A percentile compares a stretch with the other conserved stretches of the same genome.
Evolutionary conservation across 2,888 invertebrate species (phyloP).

Genomic region (Brachypterus glaber): DNA sequence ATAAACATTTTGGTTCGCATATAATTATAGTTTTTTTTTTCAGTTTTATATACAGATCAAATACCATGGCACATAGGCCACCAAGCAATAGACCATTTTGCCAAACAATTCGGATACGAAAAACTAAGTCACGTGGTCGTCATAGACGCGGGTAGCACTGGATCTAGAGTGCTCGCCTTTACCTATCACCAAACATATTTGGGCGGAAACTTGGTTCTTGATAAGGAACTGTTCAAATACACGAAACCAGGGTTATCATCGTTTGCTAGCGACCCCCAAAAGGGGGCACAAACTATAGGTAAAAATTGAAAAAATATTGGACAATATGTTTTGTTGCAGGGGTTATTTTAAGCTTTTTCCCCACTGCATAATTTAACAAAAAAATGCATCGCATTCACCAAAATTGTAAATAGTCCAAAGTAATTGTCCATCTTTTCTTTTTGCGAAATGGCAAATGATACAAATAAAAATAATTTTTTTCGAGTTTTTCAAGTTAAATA

Average conservation of each 20-base stretch:
- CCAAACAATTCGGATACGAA: slow-evolving; percentile 61
- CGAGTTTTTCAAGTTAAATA: too few species aligned
- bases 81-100: slow-evolving; percentile 60
- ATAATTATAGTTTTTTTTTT: slow-evolving; percentile 17
- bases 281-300: too few species aligned
- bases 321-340: too few species aligned
- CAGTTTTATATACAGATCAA: slow-evolving; percentile 50
- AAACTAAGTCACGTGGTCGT: slow-evolving; percentile 72
- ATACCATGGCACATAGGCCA: slow-evolving; percentile 42
- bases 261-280: slow-evolving; percentile 68
- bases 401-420: too few species aligned
- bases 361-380: too few species aligned
- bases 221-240: slow-evolving; percentile 73
- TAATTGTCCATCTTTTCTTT: too few species aligned
- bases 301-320: too few species aligned
- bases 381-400: too few species aligned
- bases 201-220: slow-evolving; percentile 62
- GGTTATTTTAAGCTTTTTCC: too few species aligned
- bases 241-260: slow-evolving; percentile 86
- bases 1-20: neutral
- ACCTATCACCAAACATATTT: slow-evolving; percentile 71
- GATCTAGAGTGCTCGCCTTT: slow-evolving; percentile 74
- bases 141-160: slow-evolving; percentile 91
- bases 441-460: too few species aligned
- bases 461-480: too few species aligned